Base-by-base conservation (phyloP, 2,113 vertebrate species). In the Edolisoma coerulescens region DNA sequence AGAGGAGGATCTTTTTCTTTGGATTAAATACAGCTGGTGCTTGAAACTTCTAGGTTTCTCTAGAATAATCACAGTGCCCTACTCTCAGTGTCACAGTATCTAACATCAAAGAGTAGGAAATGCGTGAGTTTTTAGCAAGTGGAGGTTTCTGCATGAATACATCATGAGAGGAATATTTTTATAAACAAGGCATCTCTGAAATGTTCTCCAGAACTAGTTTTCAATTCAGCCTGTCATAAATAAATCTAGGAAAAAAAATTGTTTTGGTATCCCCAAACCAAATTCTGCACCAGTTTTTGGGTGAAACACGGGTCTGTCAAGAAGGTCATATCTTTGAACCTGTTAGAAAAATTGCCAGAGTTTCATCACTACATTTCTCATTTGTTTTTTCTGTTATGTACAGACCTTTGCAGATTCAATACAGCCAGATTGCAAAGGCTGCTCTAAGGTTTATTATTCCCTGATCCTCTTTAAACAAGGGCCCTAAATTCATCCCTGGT, bases 401-500 rank as follows among this genome's bases (percentile, higher is more conserved):
- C 67, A 82, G 87, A 88, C 54, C 33, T 84, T 60, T 84, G 61
- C 30, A 82, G 80, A 88, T 85, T 64, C 67, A 68, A 57, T 33
- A 44, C 10, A 81, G 78, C 13, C 81, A 91, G 87, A 86, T 75
- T 96, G 84, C 81, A 84, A 73, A 86, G 61, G 35, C 87, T 92
- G 94, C 91, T 88, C 59, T 95, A 85, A 85, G 77, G 32, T 93
- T 93, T 95, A 95, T 89, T 93, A 95, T 70, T 95, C 57, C 30
- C 41, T 94, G 83, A 95, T 95, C 90, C 91, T 96, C 89, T 95
- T 91, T 92, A 92, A 90, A 83, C 44, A 93, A 88, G 64, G 60
- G 41, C 21, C 59, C 84, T 77, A 74, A 84, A 85, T 71, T 95
- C 86, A 73, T 64, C 24, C 33, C 30, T 32, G n/a, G 14, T 54